These are phyloP conservation scores for Sarcophilus harrisii DNA, from an alignment of 2,797 vertebrate species.

Conservation along the genomic window DNA sequence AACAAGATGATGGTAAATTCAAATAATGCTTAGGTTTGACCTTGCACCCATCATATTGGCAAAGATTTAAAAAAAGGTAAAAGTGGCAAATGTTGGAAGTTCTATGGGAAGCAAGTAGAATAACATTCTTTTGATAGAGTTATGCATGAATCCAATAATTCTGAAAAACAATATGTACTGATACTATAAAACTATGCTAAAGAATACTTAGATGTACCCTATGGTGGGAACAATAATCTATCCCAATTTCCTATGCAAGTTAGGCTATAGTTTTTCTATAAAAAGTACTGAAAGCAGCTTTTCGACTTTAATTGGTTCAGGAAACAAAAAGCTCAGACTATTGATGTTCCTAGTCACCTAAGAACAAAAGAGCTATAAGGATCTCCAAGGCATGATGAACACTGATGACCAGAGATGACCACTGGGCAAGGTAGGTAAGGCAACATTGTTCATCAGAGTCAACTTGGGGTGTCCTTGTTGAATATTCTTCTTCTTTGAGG, in stretches of 20 bases:
- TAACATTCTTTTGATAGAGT: not conserved
- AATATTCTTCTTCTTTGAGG: not conserved
- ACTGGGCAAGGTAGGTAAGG: not conserved
- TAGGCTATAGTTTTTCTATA: not conserved
- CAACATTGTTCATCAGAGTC: not conserved
- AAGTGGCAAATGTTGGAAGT: not conserved
- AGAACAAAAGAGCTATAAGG: not conserved
- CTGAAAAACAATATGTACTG: not conserved
- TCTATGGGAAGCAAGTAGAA: not conserved
- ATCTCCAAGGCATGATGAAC: not conserved
- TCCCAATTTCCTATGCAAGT: not conserved
- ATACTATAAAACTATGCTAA: not conserved
- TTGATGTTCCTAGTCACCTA: not conserved
- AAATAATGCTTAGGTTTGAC: not conserved
- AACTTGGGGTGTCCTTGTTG: not conserved
- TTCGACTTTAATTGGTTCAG: not conserved
- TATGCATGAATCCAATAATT: not conserved
- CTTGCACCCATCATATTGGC: not conserved
- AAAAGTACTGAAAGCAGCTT: not conserved
- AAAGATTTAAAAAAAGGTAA: not conserved
- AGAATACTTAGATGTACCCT: not conserved
- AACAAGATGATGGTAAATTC: not conserved
- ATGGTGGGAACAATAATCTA: not conserved
- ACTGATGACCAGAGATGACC: no score
- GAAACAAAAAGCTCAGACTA: not conserved